Conservation (phyloP, 2,888 invertebrate species). For the Hesperia comma region DNA sequence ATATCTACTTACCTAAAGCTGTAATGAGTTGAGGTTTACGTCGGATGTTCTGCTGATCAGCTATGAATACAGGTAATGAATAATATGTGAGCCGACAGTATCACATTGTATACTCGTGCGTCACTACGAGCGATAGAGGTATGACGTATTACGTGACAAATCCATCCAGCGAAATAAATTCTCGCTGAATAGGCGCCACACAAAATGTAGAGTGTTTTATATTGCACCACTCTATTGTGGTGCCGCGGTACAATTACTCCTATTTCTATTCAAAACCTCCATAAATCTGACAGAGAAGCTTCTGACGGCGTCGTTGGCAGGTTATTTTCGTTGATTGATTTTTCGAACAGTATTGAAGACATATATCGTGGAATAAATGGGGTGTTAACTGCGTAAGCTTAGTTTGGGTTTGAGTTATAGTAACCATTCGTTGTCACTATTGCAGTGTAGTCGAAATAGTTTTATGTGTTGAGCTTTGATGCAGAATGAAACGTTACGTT, state of each 20-base stretch:
- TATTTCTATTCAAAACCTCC: conserved; percentile 46
- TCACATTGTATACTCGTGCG: conserved; percentile 23
- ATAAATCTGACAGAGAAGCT: conserved; percentile 42
- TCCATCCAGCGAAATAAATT: conserved; percentile 55
- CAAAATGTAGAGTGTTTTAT: conserved; percentile 45
- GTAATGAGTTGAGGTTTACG: neutral
- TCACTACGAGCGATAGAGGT: conserved; percentile 43
- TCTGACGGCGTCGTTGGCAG: conserved; percentile 34
- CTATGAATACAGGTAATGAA: neutral
- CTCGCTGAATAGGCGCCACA: conserved; percentile 50
- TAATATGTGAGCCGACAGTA: conserved; percentile 8
- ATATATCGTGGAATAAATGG: conserved; percentile 31
- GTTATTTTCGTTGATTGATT: conserved; percentile 36
- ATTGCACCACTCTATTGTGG: conserved; percentile 44
- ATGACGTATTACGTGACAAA: conserved; percentile 62
- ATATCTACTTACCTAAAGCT: neutral
- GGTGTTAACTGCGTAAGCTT: conserved; percentile 30
- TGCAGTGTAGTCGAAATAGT: neutral
- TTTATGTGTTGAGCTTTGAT: neutral
- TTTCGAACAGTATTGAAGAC: conserved; percentile 32
- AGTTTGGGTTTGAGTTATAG: conserved; percentile 24
- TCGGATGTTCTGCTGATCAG: neutral
- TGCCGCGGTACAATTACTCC: conserved; percentile 45
- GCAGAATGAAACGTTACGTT: neutral
- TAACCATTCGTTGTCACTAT: conserved; percentile 7